phyloP scores from a whole-genome alignment of 2,113 vertebrate genomes.

The Sylvietta virens region DNA sequence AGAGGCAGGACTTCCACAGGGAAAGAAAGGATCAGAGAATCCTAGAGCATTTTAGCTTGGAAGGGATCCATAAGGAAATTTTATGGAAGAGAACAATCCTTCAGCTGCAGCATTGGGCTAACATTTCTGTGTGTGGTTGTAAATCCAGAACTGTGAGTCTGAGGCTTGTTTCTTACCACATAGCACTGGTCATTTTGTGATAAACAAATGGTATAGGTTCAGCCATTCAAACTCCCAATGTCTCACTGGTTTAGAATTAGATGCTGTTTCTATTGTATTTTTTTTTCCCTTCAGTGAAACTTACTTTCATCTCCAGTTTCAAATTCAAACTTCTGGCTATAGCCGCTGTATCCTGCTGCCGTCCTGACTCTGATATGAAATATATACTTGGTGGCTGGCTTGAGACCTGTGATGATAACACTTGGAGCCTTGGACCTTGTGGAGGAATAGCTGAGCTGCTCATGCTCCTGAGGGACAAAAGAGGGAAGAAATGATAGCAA shows the following conservation, averaged over 20 bases:
- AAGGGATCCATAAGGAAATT: background rate
- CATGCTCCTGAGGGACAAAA: constrained; percentile 84
- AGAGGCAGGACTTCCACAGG: background rate
- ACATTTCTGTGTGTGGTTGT: background rate
- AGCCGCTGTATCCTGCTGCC: constrained; percentile 87
- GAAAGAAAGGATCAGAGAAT: background rate
- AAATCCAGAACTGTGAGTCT: background rate
- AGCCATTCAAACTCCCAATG: background rate
- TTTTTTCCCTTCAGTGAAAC: constrained; percentile 34
- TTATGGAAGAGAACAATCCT: background rate
- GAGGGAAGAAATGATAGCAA: constrained; percentile 61
- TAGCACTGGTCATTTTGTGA: background rate
- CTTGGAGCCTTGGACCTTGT: constrained; percentile 92
- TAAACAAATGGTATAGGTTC: background rate
- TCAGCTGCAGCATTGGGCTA: background rate
- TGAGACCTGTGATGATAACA: constrained; percentile 91
- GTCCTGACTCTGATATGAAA: constrained; percentile 91
- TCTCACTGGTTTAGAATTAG: background rate
- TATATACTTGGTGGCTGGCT: constrained; percentile 89
- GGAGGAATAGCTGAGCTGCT: constrained; percentile 93
- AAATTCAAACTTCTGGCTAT: constrained; percentile 92
- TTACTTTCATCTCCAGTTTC: constrained; percentile 95
- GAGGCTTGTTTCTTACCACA: background rate
- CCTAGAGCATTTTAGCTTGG: background rate
- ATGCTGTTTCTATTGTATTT: background rate